These are phyloP conservation scores for Drosophila bifasciata DNA, from an alignment of 1,140 invertebrate species.

Conservation along the genomic window DNA sequence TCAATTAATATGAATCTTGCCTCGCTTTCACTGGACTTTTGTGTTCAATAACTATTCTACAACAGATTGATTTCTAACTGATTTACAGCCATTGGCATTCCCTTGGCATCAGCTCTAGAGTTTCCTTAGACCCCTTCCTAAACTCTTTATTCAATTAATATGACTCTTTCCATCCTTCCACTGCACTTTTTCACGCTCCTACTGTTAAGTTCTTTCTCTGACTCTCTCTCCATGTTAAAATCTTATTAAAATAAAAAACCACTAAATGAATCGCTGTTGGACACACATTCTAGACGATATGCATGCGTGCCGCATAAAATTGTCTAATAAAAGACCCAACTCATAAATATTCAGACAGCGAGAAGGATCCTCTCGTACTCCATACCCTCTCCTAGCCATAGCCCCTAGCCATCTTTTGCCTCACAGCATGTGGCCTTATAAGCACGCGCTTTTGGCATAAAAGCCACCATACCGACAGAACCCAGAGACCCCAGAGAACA, in stretches of 20 bases:
- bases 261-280: constrained; percentile 51
- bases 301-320: constrained; percentile 60
- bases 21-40: too few species aligned
- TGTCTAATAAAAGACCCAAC: constrained; percentile 70
- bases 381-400: background rate
- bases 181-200: too few species aligned
- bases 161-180: too few species aligned
- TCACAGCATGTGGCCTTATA: constrained; percentile 54
- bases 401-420: background rate
- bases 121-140: too few species aligned
- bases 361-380: constrained; percentile 1
- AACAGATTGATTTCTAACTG: too few species aligned
- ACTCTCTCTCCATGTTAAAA: constrained; percentile 48
- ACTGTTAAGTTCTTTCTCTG: too few species aligned
- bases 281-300: constrained; percentile 20
- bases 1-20: too few species aligned
- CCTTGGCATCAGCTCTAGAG: too few species aligned
- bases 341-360: constrained; percentile 78
- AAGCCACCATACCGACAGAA: constrained; percentile 17
- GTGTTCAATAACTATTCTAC: too few species aligned
- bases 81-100: too few species aligned
- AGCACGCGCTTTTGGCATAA: constrained; percentile 69
- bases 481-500: constrained; percentile 1
- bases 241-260: constrained; percentile 53
- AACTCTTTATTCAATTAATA: too few species aligned